A percentile compares a stretch with the other conserved stretches of the same genome.
phyloP scores from a whole-genome alignment of 2,888 invertebrate species.

The Chloroclystis v-ata region DNA sequence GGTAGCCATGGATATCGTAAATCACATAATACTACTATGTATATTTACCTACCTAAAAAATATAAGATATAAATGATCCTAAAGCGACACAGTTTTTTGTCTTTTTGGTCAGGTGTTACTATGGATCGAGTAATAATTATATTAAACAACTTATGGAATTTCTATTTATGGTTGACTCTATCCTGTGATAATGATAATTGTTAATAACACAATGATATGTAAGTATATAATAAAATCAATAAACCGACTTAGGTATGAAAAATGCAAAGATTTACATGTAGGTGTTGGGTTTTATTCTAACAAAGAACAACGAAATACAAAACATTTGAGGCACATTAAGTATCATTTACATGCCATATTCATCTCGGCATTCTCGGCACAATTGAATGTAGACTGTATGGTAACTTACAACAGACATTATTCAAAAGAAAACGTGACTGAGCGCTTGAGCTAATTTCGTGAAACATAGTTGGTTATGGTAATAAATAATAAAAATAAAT shows the following conservation, averaged over 20 bases:
- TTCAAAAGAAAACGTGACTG: slow-evolving; percentile 16
- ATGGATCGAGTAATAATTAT: too few species aligned
- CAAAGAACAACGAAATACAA: slow-evolving; percentile 2
- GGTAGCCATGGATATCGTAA: slow-evolving; percentile 22
- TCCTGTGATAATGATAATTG: too few species aligned
- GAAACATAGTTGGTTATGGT: background rate
- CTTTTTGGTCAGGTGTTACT: too few species aligned
- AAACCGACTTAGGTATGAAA: too few species aligned
- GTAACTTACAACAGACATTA: slow-evolving; percentile 8
- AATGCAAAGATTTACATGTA: too few species aligned
- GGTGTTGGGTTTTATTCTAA: background rate
- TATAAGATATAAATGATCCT: too few species aligned
- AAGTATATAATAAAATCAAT: too few species aligned
- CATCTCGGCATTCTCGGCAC: slow-evolving; percentile 8
- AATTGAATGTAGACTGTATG: slow-evolving; percentile 15
- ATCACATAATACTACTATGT: slow-evolving; percentile 15
- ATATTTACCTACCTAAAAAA: background rate
- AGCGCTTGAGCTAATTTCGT: slow-evolving; percentile 2
- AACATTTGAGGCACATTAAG: slow-evolving; percentile 2
- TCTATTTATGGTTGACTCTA: too few species aligned
- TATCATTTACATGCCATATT: slow-evolving; percentile 9
- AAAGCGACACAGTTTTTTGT: too few species aligned
- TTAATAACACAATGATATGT: too few species aligned
- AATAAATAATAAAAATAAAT: too few species aligned
- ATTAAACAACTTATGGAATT: too few species aligned